These are phyloP conservation scores for Melanogrammus aeglefinus DNA, from an alignment of 2,797 vertebrate species.

Conservation along the genomic window DNA sequence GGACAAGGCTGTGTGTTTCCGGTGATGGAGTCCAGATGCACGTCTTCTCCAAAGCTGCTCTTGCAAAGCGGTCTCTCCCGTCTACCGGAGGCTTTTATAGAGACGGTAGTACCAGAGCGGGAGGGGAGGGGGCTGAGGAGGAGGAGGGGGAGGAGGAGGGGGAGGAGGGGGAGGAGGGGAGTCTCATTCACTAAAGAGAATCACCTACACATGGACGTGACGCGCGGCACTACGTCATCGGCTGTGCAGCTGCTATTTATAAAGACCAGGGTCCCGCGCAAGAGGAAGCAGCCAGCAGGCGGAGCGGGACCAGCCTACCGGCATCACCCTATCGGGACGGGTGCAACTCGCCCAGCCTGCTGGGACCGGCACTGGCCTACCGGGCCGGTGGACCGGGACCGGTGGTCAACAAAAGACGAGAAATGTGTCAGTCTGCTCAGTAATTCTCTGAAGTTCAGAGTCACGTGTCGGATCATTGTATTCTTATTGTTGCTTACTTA, in stretches of 20 bases:
- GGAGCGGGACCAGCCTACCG: no score
- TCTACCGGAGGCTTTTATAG: conserved; percentile 80
- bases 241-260: conserved; percentile 72
- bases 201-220: conserved; percentile 82
- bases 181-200: conserved; percentile 81
- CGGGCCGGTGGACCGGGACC: no score
- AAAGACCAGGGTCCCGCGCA: conserved; percentile 48
- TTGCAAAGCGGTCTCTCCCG: conserved; percentile 70
- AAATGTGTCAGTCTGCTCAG: no score
- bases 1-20: neutral
- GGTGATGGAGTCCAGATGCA: conserved; percentile 19
- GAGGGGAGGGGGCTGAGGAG: conserved; percentile 20
- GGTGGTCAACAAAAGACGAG: no score
- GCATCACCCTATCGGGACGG: no score
- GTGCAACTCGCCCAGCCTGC: no score
- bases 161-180: conserved; percentile 48
- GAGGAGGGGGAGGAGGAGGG: conserved; percentile 9
- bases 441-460: no score
- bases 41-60: conserved; percentile 63
- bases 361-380: no score
- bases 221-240: conserved; percentile 69
- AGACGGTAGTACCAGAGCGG: conserved; percentile 69
- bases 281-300: no score
- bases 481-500: no score
- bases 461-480: no score